Percentiles rank a stretch among this genome's conserved stretches.
Conservation (phyloP, 2,797 vertebrate genomes). For the Harpagifer antarcticus region DNA sequence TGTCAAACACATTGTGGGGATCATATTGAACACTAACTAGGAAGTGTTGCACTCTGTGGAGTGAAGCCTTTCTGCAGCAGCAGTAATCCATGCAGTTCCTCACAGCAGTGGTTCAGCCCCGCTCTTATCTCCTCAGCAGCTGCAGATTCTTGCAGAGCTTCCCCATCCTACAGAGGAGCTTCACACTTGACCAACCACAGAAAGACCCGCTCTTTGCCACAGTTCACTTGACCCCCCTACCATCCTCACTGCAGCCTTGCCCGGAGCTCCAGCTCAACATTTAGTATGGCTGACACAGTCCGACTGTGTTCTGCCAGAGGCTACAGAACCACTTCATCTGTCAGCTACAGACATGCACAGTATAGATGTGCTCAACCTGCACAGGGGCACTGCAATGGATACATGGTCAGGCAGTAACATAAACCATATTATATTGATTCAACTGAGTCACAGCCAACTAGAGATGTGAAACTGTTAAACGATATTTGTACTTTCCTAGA, state of each 20-base stretch:
- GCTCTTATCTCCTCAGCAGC: conserved; percentile 68
- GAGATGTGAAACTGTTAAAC: background rate
- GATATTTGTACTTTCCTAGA: conserved; percentile 7
- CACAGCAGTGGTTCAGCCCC: conserved; percentile 29
- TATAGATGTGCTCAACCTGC: conserved; percentile 16
- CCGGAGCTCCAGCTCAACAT: conserved; percentile 40
- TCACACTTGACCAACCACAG: conserved; percentile 45
- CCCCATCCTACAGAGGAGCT: conserved; percentile 42
- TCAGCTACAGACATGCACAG: conserved; percentile 26
- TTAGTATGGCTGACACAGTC: conserved; percentile 51
- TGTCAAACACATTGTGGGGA: background rate
- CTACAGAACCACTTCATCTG: conserved; percentile 29
- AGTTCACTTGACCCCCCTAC: conserved; percentile 16
- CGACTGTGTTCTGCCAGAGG: conserved; percentile 38
- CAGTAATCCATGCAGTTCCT: conserved; percentile 51
- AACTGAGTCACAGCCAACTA: conserved; percentile 5
- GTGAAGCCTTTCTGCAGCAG: conserved; percentile 22
- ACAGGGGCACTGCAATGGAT: conserved; percentile 14
- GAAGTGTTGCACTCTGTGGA: background rate
- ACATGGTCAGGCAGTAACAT: background rate
- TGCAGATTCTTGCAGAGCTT: conserved; percentile 55
- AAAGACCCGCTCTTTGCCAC: conserved; percentile 24
- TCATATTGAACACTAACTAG: background rate
- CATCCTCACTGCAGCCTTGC: conserved; percentile 4
- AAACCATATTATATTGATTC: conserved; percentile 33